These are phyloP conservation scores for Magallana gigas DNA, from an alignment of 1,140 invertebrate genomes.

Conservation along the genomic window DNA sequence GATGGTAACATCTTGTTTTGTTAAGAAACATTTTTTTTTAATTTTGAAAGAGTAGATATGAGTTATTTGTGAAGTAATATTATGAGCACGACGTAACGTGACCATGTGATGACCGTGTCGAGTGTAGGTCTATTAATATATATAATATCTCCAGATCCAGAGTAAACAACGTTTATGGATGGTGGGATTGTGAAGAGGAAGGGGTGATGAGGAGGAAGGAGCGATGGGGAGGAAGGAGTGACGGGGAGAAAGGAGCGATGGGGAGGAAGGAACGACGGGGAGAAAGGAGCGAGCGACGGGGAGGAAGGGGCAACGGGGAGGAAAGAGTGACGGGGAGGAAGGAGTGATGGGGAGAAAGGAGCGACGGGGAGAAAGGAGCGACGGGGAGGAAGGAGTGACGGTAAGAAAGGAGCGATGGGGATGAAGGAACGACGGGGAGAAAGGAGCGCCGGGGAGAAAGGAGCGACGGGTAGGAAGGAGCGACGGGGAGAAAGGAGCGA, in stretches of 20 bases:
- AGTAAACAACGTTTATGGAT: conserved; percentile 8
- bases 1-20: too few relatives aligned
- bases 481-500: too few relatives aligned
- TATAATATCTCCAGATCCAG: too few relatives aligned
- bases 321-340: neutral
- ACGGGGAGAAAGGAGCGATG: neutral
- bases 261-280: neutral
- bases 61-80: too few relatives aligned
- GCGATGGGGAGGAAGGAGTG: neutral
- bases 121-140: too few relatives aligned
- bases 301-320: neutral
- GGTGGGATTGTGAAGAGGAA: neutral
- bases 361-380: too few relatives aligned
- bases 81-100: too few relatives aligned
- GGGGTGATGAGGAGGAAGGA: neutral
- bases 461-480: conserved; percentile 18
- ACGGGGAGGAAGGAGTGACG: neutral
- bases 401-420: neutral
- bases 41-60: too few relatives aligned
- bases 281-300: too few relatives aligned
- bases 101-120: too few relatives aligned
- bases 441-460: neutral
- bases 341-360: neutral
- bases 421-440: neutral
- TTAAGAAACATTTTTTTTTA: too few relatives aligned